Evolutionary conservation across 2,797 vertebrate species (phyloP), one percentile per base, ranked within the genome.

Genomic region (Botia kubotai): DNA sequence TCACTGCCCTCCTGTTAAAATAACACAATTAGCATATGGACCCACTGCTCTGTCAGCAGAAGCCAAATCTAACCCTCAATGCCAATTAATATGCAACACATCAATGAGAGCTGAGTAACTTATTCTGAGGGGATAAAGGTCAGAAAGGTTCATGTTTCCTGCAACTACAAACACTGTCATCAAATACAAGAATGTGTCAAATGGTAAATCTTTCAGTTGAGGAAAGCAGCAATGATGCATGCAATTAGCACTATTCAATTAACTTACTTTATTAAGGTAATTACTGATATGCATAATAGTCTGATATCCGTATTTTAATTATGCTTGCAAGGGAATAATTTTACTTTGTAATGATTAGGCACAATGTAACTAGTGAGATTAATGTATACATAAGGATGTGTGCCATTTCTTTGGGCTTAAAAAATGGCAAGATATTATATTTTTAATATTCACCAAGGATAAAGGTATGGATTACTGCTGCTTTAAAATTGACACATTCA

Each of bases 321-420:
- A 93, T 89, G 46, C 88, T 85, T 87, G 86, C 57, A 85, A 88
- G 81, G 80, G 84, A 86, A 87, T 84, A 86, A 85, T 82, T 88
- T 88, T 91, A 90, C 89, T 90, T 89, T 89, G 91, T 87, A 88
- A 89, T 84, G 89, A 91, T 87, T 89, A 83, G 86, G 71, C 80
- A 80, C 85, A 89, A 89, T 86, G 82, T 86, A 91, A 92, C 92
- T 89, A 88, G 63, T 39, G 77, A 89, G 89, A 88, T 87, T 82
- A 87, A 89, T 89, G 88, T 72, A 86, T 85, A 86, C 87, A 88
- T 90, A 92, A 90, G 91, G 87, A 90, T 89, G 87, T 89, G 84
- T 85, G 84, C 85, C 87, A 19, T 29, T 58, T 60, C 10, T 58
- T 8, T 68, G 8, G 39, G 0, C 19, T 57, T 77, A 67, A 29